A percentile compares a stretch with the other conserved stretches of the same genome.
Conservation (phyloP, 2,113 vertebrate genomes). For the Lophius piscatorius region DNA sequence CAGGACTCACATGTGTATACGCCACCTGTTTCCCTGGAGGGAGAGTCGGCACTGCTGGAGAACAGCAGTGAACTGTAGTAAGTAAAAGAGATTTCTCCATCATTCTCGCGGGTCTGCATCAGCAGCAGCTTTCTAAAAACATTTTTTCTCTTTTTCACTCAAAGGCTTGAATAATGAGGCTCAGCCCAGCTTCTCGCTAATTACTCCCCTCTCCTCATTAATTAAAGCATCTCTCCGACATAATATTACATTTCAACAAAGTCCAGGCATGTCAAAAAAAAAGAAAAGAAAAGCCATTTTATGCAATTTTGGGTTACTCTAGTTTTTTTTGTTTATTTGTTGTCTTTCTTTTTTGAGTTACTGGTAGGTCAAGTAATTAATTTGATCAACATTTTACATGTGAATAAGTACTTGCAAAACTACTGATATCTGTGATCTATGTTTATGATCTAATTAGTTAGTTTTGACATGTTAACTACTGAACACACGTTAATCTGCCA, state of each 20-base stretch:
- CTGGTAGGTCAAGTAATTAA: too few species aligned
- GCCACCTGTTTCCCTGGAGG: neutral
- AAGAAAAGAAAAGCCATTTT: too few species aligned
- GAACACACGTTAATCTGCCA: too few species aligned
- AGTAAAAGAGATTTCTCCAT: constrained; percentile 3
- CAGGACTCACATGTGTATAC: neutral
- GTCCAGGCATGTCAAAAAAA: too few species aligned
- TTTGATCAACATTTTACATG: too few species aligned
- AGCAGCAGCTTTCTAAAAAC: neutral
- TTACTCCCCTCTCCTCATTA: neutral
- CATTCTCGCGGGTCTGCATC: constrained; percentile 5
- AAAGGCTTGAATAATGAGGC: constrained; percentile 13
- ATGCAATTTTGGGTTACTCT: too few species aligned
- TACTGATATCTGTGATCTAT: too few species aligned
- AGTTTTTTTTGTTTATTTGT: too few species aligned
- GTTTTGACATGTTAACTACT: too few species aligned
- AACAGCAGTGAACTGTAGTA: neutral
- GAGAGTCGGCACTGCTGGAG: neutral
- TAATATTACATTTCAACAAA: neutral
- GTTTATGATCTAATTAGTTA: too few species aligned
- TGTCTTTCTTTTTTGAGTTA: too few species aligned
- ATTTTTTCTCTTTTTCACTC: constrained; percentile 3
- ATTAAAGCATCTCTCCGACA: neutral
- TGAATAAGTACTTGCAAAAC: too few species aligned
- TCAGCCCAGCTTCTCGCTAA: neutral